Percentiles rank a stretch among this genome's conserved stretches.
Evolutionary conservation across 1,140 invertebrate species (phyloP).

Genomic region (Drosophila pectinifera): DNA sequence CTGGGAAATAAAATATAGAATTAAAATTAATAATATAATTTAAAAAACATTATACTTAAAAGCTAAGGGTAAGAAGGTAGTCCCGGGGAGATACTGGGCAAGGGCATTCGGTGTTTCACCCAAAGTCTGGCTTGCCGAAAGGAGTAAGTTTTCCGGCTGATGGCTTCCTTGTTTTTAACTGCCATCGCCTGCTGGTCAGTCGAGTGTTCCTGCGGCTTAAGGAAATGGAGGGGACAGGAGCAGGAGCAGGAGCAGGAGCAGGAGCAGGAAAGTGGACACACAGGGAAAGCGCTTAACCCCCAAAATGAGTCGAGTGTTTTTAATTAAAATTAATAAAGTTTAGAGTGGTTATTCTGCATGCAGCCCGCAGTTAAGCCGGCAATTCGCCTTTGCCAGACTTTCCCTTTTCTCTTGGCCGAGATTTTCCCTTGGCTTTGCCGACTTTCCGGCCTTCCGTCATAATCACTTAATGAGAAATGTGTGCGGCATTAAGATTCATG

Average conservation of each 20-base stretch:
- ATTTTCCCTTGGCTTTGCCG: neutral
- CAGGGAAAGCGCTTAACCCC: slow-evolving; percentile 62
- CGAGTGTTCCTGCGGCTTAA: slow-evolving; percentile 70
- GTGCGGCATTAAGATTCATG: slow-evolving; percentile 42
- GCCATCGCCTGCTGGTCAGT: slow-evolving; percentile 68
- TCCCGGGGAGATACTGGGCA: neutral
- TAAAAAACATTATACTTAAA: too few species aligned
- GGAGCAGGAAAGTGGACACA: neutral
- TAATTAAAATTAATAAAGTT: slow-evolving; percentile 84
- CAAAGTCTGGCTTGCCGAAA: neutral
- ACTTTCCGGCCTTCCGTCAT: neutral
- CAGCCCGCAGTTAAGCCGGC: slow-evolving; percentile 2
- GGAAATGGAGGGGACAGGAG: slow-evolving; percentile 29
- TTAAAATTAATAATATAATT: neutral
- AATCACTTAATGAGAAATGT: slow-evolving; percentile 62
- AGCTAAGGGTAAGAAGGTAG: too few species aligned
- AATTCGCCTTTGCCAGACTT: neutral
- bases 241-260: too few species aligned
- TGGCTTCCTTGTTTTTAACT: slow-evolving; percentile 76
- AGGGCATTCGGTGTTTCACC: slow-evolving; percentile 8
- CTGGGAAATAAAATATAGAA: too few species aligned
- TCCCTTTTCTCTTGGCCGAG: too few species aligned
- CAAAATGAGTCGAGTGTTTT: slow-evolving; percentile 79
- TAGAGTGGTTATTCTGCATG: slow-evolving; percentile 67
- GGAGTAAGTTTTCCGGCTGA: slow-evolving; percentile 45